Evolutionary conservation across 1,140 invertebrate genomes (phyloP), one percentile per base, ranked within the genome.

Genomic region (Apis dorsata): DNA sequence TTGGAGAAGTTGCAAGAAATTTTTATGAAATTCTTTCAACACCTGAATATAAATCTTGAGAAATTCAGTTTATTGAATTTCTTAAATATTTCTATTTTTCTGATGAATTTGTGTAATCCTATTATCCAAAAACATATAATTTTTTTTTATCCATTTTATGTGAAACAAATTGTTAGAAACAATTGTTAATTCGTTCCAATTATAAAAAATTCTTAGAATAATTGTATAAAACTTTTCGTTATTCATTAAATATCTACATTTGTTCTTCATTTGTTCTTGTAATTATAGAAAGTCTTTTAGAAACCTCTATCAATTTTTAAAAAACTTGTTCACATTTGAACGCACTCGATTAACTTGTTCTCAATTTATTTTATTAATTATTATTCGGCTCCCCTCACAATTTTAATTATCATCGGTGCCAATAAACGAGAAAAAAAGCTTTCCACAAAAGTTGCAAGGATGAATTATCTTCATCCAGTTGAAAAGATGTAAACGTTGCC

Each of bases 401-500:
- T 34, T 17, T 65, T 28, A 19, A 65, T 65, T 15, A 9, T 60
- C 9, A 9, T 10, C 19, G 24, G 28, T 13, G 5, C 15, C 8
- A 13, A 44, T 7, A 44, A 44, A 3, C 11, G 65, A 68, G 3
- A 68, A 44, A 11, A 49, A 49, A 21, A 28, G 24, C 0, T 28
- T n/a, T 2, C 2, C 34, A 49, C 34, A n/a, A 44, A 57, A n/a
- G 8, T 44, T 0, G 2, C 12, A n/a, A n/a, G 4, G 19, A 68
- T 7, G 75, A 53, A 10, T 9, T 44, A 77, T 11, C n/a, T 68
- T 55, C 21, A 44, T 17, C 12, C 57, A 17, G 28, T 66, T 55
- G 15, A 51, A 65, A 19, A 75, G n/a, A 76, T 65, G 63, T 11
- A 72, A 72, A 72, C 53, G 70, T 72, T 55, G 62, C 53, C 60